A percentile compares a stretch with the other conserved stretches of the same genome.
Conservation (phyloP, 2,888 invertebrate genomes). For the Rhogogaster chlorosoma region DNA sequence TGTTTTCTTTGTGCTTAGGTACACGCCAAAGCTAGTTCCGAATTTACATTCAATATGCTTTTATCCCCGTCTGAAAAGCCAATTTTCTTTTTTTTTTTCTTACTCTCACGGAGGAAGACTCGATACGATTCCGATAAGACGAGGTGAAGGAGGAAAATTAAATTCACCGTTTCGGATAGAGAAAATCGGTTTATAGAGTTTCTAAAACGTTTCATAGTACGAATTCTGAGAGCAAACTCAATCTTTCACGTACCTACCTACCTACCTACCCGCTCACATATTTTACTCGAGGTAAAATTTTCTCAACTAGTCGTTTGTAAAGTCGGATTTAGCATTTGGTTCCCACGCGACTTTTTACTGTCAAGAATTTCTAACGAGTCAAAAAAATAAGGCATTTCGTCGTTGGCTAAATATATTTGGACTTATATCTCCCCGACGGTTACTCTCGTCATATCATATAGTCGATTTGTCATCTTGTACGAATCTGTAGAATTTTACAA, state of each 20-base stretch:
- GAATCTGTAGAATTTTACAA: background rate
- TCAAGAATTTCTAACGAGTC: background rate
- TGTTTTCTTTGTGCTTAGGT: background rate
- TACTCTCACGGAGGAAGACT: background rate
- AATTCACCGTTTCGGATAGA: background rate
- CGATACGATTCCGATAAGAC: background rate
- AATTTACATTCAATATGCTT: background rate
- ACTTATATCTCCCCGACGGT: background rate
- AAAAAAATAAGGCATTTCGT: background rate
- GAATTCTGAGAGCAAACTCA: too few relatives aligned
- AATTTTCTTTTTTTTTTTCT: background rate
- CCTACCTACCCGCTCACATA: too few relatives aligned
- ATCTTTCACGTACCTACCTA: too few relatives aligned
- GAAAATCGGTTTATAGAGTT: background rate
- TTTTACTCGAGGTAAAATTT: too few relatives aligned
- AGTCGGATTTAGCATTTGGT: background rate
- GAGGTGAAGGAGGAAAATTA: background rate
- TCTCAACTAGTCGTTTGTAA: background rate
- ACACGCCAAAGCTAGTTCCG: background rate
- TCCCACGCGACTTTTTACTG: background rate
- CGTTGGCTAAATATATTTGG: background rate
- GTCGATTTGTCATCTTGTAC: background rate
- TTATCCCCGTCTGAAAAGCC: background rate
- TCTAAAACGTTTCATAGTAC: too few relatives aligned
- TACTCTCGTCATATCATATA: too few relatives aligned